Evolutionary conservation across 2,888 invertebrate species (phyloP), one percentile per base, ranked within the genome.

Genomic region (Xanthorhoe designata): DNA sequence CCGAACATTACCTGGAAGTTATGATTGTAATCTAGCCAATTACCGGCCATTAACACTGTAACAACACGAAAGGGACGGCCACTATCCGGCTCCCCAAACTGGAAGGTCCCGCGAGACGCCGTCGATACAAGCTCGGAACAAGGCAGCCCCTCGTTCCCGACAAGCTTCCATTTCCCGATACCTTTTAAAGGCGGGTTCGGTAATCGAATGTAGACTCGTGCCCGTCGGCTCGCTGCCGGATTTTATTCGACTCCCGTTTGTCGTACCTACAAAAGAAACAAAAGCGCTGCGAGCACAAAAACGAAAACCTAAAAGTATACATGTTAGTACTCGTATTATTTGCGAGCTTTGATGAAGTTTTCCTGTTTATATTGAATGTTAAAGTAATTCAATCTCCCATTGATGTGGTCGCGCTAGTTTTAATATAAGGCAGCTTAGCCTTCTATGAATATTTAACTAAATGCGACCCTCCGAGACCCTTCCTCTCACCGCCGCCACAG

Each of bases 381-480:
- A 13, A 51, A 68, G 68, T 66, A 68, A 69, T 65, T 32, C 62
- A n/a, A 53, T 75, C 55, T 67, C 51, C 61, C 57, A 50, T 61
- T 56, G 59, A 62, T 71, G 71, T 54, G 70, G 66, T 66, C 50
- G 45, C 61, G 54, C 61, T 78, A 75, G 78, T 77, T 77, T 75
- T 78, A 75, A 75, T 77, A 78, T 72, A 74, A 74, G 71, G 69
- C 71, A 73, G 76, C 72, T 78, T 75, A 69, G 72, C 60, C 66
- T 55, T 56, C 72, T 73, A 76, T 81, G 81, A 80, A 81, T 81
- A 82, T 81, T 76, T 74, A 80, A 79, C 71, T 52, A 61, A n/a
- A 67, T 64, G 69, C 68, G 69, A 76, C 75, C 78, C 78, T 75
- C 66, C 67, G 29, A 53, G 55, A 56, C 35, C 68, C 61, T 45